A percentile compares a stretch with the other conserved stretches of the same genome.
These are phyloP conservation scores for Rhamnusium bicolor DNA, from an alignment of 2,888 invertebrate genomes.

Conservation along the genomic window DNA sequence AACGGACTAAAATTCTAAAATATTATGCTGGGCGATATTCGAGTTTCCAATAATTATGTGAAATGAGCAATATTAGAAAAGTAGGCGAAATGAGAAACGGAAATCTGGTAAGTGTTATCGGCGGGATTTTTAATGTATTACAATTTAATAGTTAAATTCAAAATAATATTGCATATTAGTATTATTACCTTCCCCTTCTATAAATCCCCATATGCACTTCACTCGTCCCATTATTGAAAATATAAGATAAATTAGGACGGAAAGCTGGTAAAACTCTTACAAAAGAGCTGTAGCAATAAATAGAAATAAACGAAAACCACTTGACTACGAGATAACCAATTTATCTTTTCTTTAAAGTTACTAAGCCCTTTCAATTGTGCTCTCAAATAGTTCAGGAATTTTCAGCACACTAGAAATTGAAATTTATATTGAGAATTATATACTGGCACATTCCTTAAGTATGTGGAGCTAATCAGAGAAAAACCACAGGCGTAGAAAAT, in stretches of 20 bases:
- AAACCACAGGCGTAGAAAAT: background rate
- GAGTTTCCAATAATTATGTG: too few species aligned
- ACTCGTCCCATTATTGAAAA: background rate
- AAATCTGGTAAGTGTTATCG: too few species aligned
- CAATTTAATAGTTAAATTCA: too few species aligned
- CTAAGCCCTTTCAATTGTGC: background rate
- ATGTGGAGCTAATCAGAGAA: background rate
- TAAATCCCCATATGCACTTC: background rate
- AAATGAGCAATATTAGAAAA: too few species aligned
- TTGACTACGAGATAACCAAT: conserved; percentile 10
- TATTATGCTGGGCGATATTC: too few species aligned
- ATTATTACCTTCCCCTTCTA: too few species aligned
- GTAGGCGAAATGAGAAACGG: too few species aligned
- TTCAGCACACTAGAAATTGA: background rate
- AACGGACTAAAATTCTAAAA: too few species aligned
- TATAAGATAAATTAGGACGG: conserved; percentile 1
- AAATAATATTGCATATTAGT: too few species aligned
- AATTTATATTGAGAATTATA: conserved; percentile 3
- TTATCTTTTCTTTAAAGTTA: conserved; percentile 3
- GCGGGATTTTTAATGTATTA: too few species aligned
- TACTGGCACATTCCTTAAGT: background rate
- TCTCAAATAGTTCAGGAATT: conserved; percentile 3
- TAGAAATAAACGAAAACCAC: conserved; percentile 15
- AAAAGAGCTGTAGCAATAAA: conserved; percentile 9
- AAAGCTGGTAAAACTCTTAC: conserved; percentile 11